Evolutionary conservation across 2,888 invertebrate species (phyloP).

Genomic region (Drosophila eohydei): DNA sequence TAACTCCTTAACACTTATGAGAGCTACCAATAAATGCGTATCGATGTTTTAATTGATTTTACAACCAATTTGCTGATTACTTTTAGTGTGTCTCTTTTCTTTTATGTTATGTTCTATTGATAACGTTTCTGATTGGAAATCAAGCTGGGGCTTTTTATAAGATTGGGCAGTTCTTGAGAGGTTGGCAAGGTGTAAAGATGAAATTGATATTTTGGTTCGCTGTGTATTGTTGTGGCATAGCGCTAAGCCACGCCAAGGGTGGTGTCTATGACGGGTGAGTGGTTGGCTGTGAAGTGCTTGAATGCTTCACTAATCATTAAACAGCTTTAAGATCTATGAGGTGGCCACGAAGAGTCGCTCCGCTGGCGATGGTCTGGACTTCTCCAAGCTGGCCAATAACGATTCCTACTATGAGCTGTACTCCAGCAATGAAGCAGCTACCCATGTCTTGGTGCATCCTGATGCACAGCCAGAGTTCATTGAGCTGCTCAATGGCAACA

Average conservation of each 20-base stretch:
- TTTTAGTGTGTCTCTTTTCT: slow-evolving; percentile 10
- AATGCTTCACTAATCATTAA: neutral
- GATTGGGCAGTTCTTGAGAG: slow-evolving; percentile 15
- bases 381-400: slow-evolving; percentile 53
- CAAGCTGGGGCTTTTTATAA: neutral
- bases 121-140: slow-evolving; percentile 35
- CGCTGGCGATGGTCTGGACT: slow-evolving; percentile 7
- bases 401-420: slow-evolving; percentile 63
- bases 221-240: slow-evolving; percentile 14
- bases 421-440: slow-evolving; percentile 18
- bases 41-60: slow-evolving; percentile 24
- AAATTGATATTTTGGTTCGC: slow-evolving; percentile 18
- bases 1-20: neutral
- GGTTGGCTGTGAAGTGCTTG: rapidly evolving
- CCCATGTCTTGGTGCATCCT: slow-evolving; percentile 72
- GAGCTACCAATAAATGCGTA: neutral
- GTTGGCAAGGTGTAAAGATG: slow-evolving; percentile 49
- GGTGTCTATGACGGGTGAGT: slow-evolving; percentile 62
- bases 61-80: slow-evolving; percentile 45
- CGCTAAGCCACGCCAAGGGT: slow-evolving; percentile 14
- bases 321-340: slow-evolving; percentile 77
- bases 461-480: slow-evolving; percentile 62
- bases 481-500: slow-evolving; percentile 34
- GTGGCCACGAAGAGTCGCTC: slow-evolving; percentile 30
- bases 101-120: neutral